Conservation (phyloP, 1,140 invertebrate species). For the Bombus sylvicola region DNA sequence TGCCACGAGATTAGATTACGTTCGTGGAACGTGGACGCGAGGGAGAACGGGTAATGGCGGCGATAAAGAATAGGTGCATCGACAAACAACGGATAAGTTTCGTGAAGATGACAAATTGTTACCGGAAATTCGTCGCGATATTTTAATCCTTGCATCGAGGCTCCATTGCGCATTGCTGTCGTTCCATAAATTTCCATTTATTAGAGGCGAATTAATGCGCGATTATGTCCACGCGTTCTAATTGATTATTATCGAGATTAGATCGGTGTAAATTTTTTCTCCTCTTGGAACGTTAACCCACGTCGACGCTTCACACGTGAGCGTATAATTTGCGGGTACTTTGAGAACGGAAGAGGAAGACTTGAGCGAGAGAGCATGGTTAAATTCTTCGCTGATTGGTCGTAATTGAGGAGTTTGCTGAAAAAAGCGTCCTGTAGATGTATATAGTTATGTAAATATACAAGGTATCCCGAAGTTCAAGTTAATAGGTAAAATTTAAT, state of each 20-base stretch:
- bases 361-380: too few relatives aligned
- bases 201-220: constrained; percentile 14
- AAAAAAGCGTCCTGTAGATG: too few relatives aligned
- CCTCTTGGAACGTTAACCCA: too few relatives aligned
- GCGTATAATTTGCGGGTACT: too few relatives aligned
- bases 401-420: too few relatives aligned
- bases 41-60: not conserved
- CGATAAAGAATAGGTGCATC: not conserved
- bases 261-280: not conserved
- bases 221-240: constrained; percentile 5
- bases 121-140: not conserved
- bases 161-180: not conserved
- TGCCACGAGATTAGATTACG: not conserved
- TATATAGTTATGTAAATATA: too few relatives aligned
- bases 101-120: not conserved
- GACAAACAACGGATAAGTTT: not conserved
- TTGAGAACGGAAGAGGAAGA: too few relatives aligned
- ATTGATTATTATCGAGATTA: constrained; percentile 28
- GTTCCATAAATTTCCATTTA: constrained; percentile 29
- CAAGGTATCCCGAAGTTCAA: too few relatives aligned
- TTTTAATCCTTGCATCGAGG: not conserved
- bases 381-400: too few relatives aligned
- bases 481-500: too few relatives aligned
- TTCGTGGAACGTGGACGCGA: not conserved
- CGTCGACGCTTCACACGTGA: not conserved